A percentile compares a stretch with the other conserved stretches of the same genome.
phyloP scores from a whole-genome alignment of 2,797 vertebrate species.

The Chaenodraco wilsoni region DNA sequence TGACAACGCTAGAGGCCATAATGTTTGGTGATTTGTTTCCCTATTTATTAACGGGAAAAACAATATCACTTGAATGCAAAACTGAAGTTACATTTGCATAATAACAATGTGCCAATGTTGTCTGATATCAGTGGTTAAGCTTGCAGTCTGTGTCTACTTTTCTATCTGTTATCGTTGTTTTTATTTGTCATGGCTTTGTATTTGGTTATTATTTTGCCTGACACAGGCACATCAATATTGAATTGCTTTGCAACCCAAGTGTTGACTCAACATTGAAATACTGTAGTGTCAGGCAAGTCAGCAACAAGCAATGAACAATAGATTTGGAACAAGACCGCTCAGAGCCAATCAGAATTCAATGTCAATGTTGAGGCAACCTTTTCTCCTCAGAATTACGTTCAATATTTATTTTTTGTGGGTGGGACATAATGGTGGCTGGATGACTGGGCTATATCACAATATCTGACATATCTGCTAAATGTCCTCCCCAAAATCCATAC shows the following conservation, averaged over 20 bases:
- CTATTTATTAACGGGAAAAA: neutral
- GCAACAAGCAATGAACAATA: slow-evolving; percentile 48
- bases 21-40: slow-evolving; percentile 25
- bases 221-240: slow-evolving; percentile 60
- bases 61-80: slow-evolving; percentile 21
- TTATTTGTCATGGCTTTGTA: slow-evolving; percentile 68
- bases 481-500: neutral
- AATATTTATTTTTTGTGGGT: neutral
- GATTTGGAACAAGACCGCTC: slow-evolving; percentile 37
- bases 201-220: slow-evolving; percentile 68
- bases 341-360: slow-evolving; percentile 42
- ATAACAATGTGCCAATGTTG: slow-evolving; percentile 53
- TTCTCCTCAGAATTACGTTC: slow-evolving; percentile 60
- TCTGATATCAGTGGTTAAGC: slow-evolving; percentile 51
- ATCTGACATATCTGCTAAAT: neutral
- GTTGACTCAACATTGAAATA: slow-evolving; percentile 52
- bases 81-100: slow-evolving; percentile 24
- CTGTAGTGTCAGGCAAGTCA: slow-evolving; percentile 59
- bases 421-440: neutral
- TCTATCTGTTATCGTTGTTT: slow-evolving; percentile 61
- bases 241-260: slow-evolving; percentile 64
- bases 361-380: slow-evolving; percentile 57
- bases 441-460: slow-evolving; percentile 22
- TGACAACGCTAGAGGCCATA: neutral
- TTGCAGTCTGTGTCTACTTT: slow-evolving; percentile 60